Conservation (phyloP, 1,140 invertebrate species). For the Phthorimaea operculella region DNA sequence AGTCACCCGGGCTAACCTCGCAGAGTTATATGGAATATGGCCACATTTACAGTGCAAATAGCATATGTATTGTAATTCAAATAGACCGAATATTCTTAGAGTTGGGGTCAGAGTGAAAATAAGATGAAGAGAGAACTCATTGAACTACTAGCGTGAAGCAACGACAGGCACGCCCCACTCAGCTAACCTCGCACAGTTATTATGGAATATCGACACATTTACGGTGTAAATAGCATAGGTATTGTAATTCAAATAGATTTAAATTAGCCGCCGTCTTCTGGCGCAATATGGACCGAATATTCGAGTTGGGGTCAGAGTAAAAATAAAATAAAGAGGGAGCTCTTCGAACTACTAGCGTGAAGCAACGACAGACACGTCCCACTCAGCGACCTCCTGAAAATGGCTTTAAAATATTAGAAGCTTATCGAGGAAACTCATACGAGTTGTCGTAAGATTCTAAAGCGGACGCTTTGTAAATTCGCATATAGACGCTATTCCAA, state of each 20-base stretch:
- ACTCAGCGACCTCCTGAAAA: no score
- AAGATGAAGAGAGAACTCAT: no score
- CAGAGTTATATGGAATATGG: constrained; percentile 17
- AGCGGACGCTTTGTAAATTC: no score
- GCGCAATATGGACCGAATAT: constrained; percentile 30
- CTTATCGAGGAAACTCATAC: no score
- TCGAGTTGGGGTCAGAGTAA: neutral
- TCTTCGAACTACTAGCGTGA: constrained; percentile 9
- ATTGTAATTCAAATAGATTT: constrained; percentile 55
- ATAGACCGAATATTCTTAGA: constrained; percentile 32
- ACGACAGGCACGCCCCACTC: no score
- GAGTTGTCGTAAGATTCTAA: no score
- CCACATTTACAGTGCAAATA: constrained; percentile 40
- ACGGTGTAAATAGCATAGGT: constrained; percentile 39
- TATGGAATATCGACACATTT: constrained; percentile 26
- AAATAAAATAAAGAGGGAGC: no score
- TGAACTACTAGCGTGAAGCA: constrained; percentile 21
- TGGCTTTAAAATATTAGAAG: no score
- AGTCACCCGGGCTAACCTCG: constrained; percentile 34
- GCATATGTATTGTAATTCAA: constrained; percentile 47
- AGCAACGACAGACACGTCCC: no score
- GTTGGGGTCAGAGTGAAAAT: no score
- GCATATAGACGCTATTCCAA: no score
- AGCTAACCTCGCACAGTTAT: no score
- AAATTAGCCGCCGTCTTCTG: constrained; percentile 30